A percentile compares a stretch with the other conserved stretches of the same genome.
Evolutionary conservation across 2,113 vertebrate species (phyloP).

Genomic region (Lichenostomus cassidix): DNA sequence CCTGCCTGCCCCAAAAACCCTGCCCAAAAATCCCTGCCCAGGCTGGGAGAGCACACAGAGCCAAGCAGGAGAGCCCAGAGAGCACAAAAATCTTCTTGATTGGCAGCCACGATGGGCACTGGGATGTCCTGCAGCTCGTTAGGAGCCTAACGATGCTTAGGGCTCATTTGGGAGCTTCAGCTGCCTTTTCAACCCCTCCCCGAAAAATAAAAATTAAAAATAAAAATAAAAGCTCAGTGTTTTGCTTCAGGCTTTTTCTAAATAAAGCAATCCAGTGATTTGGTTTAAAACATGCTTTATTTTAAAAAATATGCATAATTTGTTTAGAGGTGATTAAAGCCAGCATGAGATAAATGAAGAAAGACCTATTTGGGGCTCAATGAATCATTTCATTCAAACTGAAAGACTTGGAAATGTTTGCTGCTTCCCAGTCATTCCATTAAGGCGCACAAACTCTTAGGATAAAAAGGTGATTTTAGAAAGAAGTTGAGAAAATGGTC

Average conservation of each 20-base stretch:
- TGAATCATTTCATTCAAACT: slow-evolving; percentile 20
- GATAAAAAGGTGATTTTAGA: neutral
- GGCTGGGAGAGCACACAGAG: fast-evolving
- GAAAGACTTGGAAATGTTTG: neutral
- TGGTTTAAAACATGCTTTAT: neutral
- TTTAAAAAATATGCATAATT: neutral
- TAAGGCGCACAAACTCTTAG: neutral
- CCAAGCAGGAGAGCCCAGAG: neutral
- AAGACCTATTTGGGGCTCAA: neutral
- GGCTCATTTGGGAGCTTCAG: fast-evolving
- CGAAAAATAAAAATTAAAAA: neutral
- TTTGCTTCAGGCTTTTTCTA: neutral
- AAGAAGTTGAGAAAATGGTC: neutral
- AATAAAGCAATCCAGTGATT: neutral
- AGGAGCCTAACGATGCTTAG: neutral
- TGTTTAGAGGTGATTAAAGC: neutral
- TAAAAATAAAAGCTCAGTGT: neutral
- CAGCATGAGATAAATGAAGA: neutral
- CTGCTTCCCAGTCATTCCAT: neutral
- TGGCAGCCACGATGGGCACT: fast-evolving
- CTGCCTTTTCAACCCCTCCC: neutral
- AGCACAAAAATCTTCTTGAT: neutral
- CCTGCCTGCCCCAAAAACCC: neutral
- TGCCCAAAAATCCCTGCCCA: neutral
- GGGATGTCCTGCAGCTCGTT: neutral